phyloP scores from a whole-genome alignment of 2,113 vertebrate genomes.

The Sceloporus tristichus region DNA sequence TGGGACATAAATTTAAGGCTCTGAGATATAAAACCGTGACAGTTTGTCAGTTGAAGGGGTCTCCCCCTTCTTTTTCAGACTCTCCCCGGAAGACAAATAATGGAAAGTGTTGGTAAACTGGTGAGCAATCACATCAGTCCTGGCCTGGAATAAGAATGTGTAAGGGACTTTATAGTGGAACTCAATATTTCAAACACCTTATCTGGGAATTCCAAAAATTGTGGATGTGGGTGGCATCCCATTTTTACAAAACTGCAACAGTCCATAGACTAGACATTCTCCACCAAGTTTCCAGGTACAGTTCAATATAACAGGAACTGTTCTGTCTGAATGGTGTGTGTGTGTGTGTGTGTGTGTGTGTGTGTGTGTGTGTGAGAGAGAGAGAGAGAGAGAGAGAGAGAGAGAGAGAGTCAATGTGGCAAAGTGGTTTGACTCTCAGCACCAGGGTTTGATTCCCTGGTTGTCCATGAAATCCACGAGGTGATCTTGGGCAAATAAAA shows the following conservation, averaged over 20 bases:
- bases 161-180: slow-evolving; percentile 10
- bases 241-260: neutral
- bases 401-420: too few relatives aligned
- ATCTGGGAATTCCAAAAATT: slow-evolving; percentile 49
- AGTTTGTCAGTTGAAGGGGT: slow-evolving; percentile 12
- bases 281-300: slow-evolving; percentile 21
- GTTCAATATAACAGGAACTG: slow-evolving; percentile 2
- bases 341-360: too few relatives aligned
- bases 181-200: slow-evolving; percentile 40
- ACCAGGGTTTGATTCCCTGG: too few relatives aligned
- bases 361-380: too few relatives aligned
- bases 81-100: slow-evolving; percentile 39
- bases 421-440: too few relatives aligned
- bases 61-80: slow-evolving; percentile 4
- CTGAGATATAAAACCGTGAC: slow-evolving; percentile 45
- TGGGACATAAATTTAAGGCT: slow-evolving; percentile 47
- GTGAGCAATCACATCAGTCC: slow-evolving; percentile 12
- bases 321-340: too few relatives aligned
- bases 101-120: neutral
- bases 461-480: too few relatives aligned
- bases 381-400: too few relatives aligned
- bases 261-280: slow-evolving; percentile 32
- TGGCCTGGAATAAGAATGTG: slow-evolving; percentile 21
- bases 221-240: slow-evolving; percentile 12
- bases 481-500: too few relatives aligned